phyloP scores from a whole-genome alignment of 2,888 invertebrate species.

The Dione vanillae region DNA sequence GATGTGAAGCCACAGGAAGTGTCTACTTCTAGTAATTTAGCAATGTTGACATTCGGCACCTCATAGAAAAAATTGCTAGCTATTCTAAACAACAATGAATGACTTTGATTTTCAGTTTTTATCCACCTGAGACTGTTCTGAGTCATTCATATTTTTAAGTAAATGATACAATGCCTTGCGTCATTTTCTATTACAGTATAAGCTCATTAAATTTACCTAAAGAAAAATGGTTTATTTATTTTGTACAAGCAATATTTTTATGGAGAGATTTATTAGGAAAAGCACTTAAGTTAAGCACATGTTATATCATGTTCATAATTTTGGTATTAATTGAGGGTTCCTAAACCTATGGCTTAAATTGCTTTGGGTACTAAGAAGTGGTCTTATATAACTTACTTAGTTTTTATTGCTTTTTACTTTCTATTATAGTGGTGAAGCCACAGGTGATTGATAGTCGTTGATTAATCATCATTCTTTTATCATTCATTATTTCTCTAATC shows the following conservation, averaged over 20 bases:
- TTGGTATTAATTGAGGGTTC: too few relatives aligned
- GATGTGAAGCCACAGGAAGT: too few relatives aligned
- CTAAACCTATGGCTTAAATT: too few relatives aligned
- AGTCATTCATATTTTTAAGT: slow-evolving; percentile 26
- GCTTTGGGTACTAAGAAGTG: too few relatives aligned
- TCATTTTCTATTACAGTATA: slow-evolving; percentile 20
- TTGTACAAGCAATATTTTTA: background rate
- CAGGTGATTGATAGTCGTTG: background rate
- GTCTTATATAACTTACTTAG: too few relatives aligned
- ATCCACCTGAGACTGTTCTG: slow-evolving; percentile 8
- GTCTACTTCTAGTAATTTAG: too few relatives aligned
- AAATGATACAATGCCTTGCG: slow-evolving; percentile 20
- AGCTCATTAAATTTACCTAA: background rate
- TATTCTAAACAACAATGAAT: slow-evolving; percentile 9
- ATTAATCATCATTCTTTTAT: background rate
- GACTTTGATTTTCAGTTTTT: slow-evolving; percentile 23
- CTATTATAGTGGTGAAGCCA: too few relatives aligned
- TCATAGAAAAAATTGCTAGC: background rate
- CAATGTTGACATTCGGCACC: background rate
- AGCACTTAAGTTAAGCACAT: too few relatives aligned
- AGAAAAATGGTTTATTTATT: background rate
- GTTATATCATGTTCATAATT: too few relatives aligned
- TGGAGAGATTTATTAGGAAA: too few relatives aligned
- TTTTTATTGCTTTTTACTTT: too few relatives aligned
- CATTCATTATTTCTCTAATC: background rate